phyloP scores from a whole-genome alignment of 2,113 vertebrate species.

The Ammodytes dubius region DNA sequence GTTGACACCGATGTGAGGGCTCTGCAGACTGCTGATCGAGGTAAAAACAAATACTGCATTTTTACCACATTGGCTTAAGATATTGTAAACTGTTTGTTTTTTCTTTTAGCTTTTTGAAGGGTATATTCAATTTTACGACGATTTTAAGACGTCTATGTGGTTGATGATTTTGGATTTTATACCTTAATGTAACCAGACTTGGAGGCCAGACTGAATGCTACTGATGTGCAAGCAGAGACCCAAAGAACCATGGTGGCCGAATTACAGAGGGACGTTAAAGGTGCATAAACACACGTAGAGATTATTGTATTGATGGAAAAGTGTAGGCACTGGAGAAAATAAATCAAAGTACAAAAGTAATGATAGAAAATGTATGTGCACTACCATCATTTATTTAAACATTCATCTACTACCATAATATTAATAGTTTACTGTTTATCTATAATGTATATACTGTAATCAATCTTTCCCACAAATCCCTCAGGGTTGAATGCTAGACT shows the following conservation, averaged over 20 bases:
- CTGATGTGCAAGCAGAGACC: not conserved
- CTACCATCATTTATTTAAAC: not conserved
- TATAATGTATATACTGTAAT: not conserved
- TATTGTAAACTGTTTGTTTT: not conserved
- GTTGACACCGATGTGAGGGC: slow-evolving; percentile 5
- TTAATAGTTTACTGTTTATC: not conserved
- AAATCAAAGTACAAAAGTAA: not conserved
- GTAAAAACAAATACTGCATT: not conserved
- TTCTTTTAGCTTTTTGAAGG: not conserved
- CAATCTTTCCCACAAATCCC: not conserved
- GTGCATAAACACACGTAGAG: not conserved
- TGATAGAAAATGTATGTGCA: not conserved
- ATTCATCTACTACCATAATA: no score
- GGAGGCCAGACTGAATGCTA: slow-evolving; percentile 12
- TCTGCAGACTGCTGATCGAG: slow-evolving; percentile 4
- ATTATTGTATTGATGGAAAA: not conserved
- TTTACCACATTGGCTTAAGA: not conserved
- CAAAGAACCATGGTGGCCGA: slow-evolving; percentile 21
- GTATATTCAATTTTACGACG: no score
- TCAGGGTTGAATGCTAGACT: slow-evolving; percentile 1
- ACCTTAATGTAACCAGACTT: not conserved
- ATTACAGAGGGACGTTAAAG: slow-evolving; percentile 5
- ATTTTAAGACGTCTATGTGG: no score
- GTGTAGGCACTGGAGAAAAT: slow-evolving; percentile 20
- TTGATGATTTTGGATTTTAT: not conserved